A percentile compares a stretch with the other conserved stretches of the same genome.
Conservation (phyloP, 2,113 vertebrate genomes). For the Nesospiza acunhae region DNA sequence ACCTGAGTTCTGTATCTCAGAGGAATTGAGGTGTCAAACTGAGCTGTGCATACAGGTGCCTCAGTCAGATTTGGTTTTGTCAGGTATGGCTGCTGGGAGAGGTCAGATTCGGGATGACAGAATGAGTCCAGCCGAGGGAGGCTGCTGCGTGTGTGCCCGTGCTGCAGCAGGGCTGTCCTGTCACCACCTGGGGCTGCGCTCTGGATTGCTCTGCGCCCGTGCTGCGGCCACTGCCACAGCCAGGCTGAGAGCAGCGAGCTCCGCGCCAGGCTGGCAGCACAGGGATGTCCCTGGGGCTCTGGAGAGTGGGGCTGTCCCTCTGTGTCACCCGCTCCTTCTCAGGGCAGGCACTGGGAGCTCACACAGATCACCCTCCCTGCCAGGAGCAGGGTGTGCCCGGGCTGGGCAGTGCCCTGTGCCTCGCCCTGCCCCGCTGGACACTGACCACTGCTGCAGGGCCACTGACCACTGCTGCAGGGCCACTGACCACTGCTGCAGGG, state of each 20-base stretch:
- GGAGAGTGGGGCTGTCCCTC: background rate
- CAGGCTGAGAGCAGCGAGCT: background rate
- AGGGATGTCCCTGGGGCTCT: rapidly evolving
- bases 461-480: too few relatives aligned
- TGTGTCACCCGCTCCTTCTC: rapidly evolving
- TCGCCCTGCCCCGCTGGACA: rapidly evolving
- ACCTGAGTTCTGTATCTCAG: constrained; percentile 1
- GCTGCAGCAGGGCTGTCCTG: background rate
- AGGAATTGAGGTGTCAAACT: constrained; percentile 36
- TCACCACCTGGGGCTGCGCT: background rate
- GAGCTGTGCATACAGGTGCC: background rate
- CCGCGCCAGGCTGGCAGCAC: background rate
- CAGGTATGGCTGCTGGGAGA: background rate
- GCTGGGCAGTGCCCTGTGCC: rapidly evolving
- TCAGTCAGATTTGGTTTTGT: constrained; percentile 30
- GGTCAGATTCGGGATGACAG: constrained; percentile 46
- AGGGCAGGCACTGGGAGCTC: rapidly evolving
- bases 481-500: too few relatives aligned
- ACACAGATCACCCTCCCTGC: rapidly evolving
- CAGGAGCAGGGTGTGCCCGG: rapidly evolving
- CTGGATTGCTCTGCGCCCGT: background rate
- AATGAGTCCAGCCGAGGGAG: constrained; percentile 24
- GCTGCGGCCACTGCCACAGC: background rate
- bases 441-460: too few relatives aligned
- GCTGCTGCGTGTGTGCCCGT: background rate